phyloP scores from a whole-genome alignment of 2,888 invertebrate genomes.

The Hipparchia semele region DNA sequence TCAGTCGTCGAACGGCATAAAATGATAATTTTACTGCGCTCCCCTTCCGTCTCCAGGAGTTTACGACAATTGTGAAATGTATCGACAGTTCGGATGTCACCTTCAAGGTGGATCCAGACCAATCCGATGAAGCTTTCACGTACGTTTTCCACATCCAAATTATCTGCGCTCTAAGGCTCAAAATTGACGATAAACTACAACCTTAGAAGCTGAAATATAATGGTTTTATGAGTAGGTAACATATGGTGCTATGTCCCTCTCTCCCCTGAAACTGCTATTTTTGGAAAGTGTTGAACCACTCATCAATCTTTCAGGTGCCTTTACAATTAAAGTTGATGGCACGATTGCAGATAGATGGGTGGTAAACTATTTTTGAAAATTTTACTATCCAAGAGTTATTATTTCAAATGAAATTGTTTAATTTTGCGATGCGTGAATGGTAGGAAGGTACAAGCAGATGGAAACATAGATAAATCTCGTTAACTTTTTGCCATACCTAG shows the following conservation, averaged over 20 bases:
- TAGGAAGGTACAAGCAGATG: too few species aligned
- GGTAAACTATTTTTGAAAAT: slow-evolving; percentile 31
- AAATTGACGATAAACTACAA: slow-evolving; percentile 44
- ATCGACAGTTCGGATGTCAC: slow-evolving; percentile 81
- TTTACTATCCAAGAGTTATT: neutral
- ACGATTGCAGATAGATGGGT: slow-evolving; percentile 21
- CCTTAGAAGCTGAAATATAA: slow-evolving; percentile 25
- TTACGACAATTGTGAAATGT: slow-evolving; percentile 84
- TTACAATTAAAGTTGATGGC: slow-evolving; percentile 53
- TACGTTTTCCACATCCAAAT: slow-evolving; percentile 45
- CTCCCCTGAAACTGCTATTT: slow-evolving; percentile 61
- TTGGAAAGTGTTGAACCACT: slow-evolving; percentile 61
- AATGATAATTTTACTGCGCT: slow-evolving; percentile 82
- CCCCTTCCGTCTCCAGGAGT: slow-evolving; percentile 80
- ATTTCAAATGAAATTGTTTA: too few species aligned
- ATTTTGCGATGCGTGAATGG: too few species aligned
- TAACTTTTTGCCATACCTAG: too few species aligned
- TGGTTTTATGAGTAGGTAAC: slow-evolving; percentile 48
- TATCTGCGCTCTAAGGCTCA: slow-evolving; percentile 49
- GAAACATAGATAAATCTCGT: too few species aligned
- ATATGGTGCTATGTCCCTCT: slow-evolving; percentile 65
- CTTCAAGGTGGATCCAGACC: slow-evolving; percentile 62
- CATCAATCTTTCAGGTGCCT: slow-evolving; percentile 78
- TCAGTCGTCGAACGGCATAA: slow-evolving; percentile 83
- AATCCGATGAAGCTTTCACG: slow-evolving; percentile 33